phyloP scores from a whole-genome alignment of 1,140 invertebrate species.

The Nilaparvata lugens region DNA sequence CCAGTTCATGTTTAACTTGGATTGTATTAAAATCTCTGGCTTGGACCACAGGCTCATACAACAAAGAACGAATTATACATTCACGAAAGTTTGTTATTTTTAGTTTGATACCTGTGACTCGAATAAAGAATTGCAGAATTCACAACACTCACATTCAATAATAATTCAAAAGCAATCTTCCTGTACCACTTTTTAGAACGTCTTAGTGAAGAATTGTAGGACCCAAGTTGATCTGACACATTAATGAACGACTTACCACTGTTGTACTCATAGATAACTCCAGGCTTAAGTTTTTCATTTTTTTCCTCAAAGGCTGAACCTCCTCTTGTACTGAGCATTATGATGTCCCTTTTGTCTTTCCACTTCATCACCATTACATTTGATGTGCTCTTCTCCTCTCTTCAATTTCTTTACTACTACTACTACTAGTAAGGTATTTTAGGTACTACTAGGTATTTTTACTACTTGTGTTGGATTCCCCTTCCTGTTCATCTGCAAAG shows the following conservation, averaged over 20 bases:
- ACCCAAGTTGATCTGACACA: background rate
- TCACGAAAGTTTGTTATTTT: background rate
- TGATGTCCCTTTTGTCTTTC: background rate
- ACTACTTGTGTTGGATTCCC: background rate
- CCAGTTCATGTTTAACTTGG: background rate
- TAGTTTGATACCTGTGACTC: background rate
- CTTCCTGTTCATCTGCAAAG: background rate
- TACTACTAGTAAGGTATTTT: too few relatives aligned
- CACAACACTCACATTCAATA: background rate
- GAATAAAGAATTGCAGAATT: background rate
- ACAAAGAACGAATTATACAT: background rate
- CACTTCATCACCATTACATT: constrained; percentile 1
- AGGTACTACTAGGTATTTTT: too few relatives aligned
- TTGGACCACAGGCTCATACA: background rate
- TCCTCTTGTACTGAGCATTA: background rate
- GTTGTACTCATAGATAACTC: background rate
- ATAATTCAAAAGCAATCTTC: background rate
- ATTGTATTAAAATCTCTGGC: background rate
- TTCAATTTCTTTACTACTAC: background rate
- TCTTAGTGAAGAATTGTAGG: background rate
- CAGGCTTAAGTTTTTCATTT: background rate
- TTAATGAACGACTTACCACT: background rate
- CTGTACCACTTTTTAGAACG: background rate
- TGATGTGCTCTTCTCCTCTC: background rate
- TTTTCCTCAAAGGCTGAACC: background rate